Evolutionary conservation across 2,888 invertebrate species (phyloP).

Genomic region (Drosophila birchii): DNA sequence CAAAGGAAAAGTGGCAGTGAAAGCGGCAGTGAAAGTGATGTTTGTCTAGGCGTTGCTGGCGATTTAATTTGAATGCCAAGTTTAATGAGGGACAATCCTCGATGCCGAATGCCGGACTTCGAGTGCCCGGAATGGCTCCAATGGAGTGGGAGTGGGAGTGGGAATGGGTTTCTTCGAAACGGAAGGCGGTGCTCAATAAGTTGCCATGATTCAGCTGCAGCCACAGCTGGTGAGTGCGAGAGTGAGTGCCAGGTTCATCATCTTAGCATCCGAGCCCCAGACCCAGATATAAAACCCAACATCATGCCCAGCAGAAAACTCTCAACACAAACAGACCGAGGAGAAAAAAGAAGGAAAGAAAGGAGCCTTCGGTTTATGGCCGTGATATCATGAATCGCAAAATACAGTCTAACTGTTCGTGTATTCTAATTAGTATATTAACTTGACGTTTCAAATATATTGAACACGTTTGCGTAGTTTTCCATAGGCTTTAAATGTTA

Average conservation of each 20-base stretch:
- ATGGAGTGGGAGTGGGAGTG: neutral
- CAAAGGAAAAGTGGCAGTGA: constrained; percentile 6
- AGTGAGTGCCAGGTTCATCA: constrained; percentile 17
- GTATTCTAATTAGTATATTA: neutral
- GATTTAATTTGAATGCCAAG: constrained; percentile 50
- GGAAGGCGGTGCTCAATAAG: constrained; percentile 24
- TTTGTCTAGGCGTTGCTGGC: constrained; percentile 15
- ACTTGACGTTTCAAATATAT: too few species aligned
- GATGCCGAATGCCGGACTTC: constrained; percentile 22
- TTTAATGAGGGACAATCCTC: constrained; percentile 40
- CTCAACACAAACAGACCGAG: constrained; percentile 18
- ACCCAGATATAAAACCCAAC: constrained; percentile 5
- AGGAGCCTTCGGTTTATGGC: constrained; percentile 2
- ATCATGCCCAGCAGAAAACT: constrained; percentile 5
- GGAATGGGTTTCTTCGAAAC: neutral
- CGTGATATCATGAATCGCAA: neutral
- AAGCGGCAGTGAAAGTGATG: constrained; percentile 22
- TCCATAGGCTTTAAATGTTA: neutral
- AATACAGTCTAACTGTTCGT: neutral
- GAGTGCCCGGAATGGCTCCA: constrained; percentile 19
- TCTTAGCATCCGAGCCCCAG: constrained; percentile 23
- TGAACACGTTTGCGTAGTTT: neutral
- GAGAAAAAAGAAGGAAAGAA: neutral
- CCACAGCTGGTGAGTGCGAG: constrained; percentile 17
- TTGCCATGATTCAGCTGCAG: constrained; percentile 41